Percentiles rank a stretch among this genome's conserved stretches.
phyloP scores from a whole-genome alignment of 1,140 invertebrate species.

The Panagrolaimus sp. region DNA sequence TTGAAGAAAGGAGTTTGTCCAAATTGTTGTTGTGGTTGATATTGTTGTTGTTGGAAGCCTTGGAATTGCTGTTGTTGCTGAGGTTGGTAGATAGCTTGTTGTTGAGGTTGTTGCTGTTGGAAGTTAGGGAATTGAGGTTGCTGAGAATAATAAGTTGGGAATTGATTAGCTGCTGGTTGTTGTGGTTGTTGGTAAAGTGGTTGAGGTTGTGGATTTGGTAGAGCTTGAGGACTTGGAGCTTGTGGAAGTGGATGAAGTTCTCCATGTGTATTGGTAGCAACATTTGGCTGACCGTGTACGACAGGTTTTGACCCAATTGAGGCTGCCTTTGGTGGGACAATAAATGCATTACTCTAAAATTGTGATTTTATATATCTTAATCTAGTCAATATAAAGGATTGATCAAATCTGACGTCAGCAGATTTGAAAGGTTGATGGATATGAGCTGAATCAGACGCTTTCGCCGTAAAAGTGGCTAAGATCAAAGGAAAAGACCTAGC shows the following conservation, averaged over 20 bases:
- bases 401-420: too few species aligned
- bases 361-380: slow-evolving; percentile 17
- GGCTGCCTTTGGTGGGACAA: slow-evolving; percentile 12
- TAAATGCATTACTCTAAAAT: background rate
- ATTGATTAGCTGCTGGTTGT: background rate
- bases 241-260: background rate
- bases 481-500: too few species aligned
- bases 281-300: background rate
- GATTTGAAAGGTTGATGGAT: too few species aligned
- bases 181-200: slow-evolving; percentile 4
- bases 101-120: slow-evolving; percentile 10
- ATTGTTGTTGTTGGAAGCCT: slow-evolving; percentile 12
- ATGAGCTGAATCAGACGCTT: too few species aligned
- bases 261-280: background rate
- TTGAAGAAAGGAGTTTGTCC: slow-evolving; percentile 28
- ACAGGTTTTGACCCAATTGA: background rate
- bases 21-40: slow-evolving; percentile 16
- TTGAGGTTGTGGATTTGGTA: slow-evolving; percentile 15
- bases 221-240: background rate
- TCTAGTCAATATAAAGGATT: background rate
- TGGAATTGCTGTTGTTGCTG: slow-evolving; percentile 17
- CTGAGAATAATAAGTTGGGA: background rate
- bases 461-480: too few species aligned
- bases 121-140: slow-evolving; percentile 8
- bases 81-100: slow-evolving; percentile 12